Evolutionary conservation across 2,113 vertebrate species (phyloP).

Genomic region (Ptilorrhoa leucosticta): DNA sequence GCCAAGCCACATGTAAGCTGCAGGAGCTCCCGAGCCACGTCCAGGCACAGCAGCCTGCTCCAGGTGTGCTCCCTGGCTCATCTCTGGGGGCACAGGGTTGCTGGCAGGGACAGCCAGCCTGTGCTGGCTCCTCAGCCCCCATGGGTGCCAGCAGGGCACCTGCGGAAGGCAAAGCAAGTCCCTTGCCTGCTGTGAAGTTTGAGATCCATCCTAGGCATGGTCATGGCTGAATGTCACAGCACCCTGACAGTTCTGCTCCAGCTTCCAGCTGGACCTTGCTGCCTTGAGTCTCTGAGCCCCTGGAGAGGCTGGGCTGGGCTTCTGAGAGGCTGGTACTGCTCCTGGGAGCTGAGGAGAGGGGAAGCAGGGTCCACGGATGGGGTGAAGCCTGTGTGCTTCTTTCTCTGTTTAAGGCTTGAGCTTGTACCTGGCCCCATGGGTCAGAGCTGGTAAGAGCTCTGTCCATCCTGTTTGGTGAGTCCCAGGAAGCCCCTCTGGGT

Average conservation of each 20-base stretch:
- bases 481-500: not conserved
- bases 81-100: not conserved
- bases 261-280: not conserved
- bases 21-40: rapidly evolving
- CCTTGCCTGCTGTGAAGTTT: not conserved
- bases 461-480: not conserved
- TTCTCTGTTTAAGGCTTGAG: not conserved
- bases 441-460: not conserved
- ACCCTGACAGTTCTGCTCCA: not conserved
- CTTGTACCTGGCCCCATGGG: rapidly evolving
- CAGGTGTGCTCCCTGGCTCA: rapidly evolving
- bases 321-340: not conserved
- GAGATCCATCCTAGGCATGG: not conserved
- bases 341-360: not conserved
- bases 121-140: rapidly evolving
- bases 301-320: not conserved
- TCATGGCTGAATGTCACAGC: rapidly evolving
- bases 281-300: rapidly evolving
- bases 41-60: not conserved
- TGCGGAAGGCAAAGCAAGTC: not conserved
- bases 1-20: not conserved
- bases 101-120: not conserved
- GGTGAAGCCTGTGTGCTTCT: not conserved
- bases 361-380: not conserved
- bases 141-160: not conserved